Evolutionary conservation across 2,797 vertebrate species (phyloP).

Genomic region (Chrosomus eos): DNA sequence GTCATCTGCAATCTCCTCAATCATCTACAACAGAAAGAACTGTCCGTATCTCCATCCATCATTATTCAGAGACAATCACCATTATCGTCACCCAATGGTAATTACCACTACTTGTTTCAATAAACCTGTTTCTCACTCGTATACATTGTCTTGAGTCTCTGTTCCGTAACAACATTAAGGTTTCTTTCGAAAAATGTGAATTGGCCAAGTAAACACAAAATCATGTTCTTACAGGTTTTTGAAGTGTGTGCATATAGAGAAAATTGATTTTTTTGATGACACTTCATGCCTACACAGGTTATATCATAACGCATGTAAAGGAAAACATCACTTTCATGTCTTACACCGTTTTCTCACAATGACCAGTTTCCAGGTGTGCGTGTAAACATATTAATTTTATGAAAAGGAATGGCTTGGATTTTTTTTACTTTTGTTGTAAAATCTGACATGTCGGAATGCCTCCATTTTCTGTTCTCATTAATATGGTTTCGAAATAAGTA

Average conservation of each 20-base stretch:
- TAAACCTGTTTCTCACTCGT: too few relatives aligned
- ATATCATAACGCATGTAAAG: not conserved
- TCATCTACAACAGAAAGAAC: too few relatives aligned
- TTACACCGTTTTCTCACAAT: not conserved
- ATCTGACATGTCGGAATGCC: slow-evolving; percentile 62
- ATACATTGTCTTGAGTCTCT: too few relatives aligned
- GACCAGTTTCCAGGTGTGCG: not conserved
- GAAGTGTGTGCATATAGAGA: not conserved
- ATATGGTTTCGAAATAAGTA: not conserved
- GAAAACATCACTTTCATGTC: not conserved
- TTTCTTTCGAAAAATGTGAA: not conserved
- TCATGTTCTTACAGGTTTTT: not conserved
- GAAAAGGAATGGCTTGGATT: too few relatives aligned
- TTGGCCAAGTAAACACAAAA: not conserved
- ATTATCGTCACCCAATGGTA: too few relatives aligned
- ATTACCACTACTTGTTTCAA: too few relatives aligned
- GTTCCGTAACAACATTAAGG: not conserved
- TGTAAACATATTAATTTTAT: not conserved
- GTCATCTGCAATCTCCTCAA: too few relatives aligned
- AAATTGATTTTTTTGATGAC: not conserved
- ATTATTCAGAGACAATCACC: too few relatives aligned
- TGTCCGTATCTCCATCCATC: too few relatives aligned
- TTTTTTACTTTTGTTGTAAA: slow-evolving; percentile 33
- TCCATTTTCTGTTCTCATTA: not conserved
- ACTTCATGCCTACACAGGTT: not conserved